phyloP scores from a whole-genome alignment of 2,113 vertebrate species.

The Macrotis lagotis region DNA sequence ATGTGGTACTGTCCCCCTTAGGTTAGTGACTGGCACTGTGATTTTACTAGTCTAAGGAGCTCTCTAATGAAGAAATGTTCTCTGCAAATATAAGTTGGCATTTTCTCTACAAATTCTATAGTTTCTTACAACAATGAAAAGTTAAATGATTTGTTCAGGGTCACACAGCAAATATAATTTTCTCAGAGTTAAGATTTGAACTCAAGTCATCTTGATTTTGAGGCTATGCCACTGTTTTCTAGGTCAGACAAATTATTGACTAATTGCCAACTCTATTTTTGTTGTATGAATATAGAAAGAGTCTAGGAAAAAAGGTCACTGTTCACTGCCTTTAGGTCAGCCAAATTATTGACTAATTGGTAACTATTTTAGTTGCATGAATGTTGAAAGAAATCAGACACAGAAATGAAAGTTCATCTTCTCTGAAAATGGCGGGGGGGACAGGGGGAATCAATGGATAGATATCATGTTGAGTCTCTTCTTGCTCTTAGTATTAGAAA shows the following conservation, averaged over 20 bases:
- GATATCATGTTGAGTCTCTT: background rate
- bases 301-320: no score
- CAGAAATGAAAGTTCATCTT: background rate
- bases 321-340: background rate
- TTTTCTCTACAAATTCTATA: background rate
- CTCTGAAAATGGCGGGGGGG: no score
- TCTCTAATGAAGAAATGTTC: background rate
- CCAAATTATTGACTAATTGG: background rate
- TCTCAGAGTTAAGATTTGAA: background rate
- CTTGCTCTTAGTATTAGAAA: background rate
- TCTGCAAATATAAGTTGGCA: background rate
- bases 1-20: background rate
- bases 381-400: background rate
- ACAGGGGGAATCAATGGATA: background rate
- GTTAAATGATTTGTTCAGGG: background rate
- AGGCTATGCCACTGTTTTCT: background rate
- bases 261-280: background rate
- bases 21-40: background rate
- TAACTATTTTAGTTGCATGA: background rate
- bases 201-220: background rate
- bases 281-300: background rate
- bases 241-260: slow-evolving; percentile 16
- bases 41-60: background rate
- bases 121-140: background rate
- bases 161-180: background rate